Base-by-base conservation (phyloP, 2,797 vertebrate species). In the Clarias platycephalus region DNA sequence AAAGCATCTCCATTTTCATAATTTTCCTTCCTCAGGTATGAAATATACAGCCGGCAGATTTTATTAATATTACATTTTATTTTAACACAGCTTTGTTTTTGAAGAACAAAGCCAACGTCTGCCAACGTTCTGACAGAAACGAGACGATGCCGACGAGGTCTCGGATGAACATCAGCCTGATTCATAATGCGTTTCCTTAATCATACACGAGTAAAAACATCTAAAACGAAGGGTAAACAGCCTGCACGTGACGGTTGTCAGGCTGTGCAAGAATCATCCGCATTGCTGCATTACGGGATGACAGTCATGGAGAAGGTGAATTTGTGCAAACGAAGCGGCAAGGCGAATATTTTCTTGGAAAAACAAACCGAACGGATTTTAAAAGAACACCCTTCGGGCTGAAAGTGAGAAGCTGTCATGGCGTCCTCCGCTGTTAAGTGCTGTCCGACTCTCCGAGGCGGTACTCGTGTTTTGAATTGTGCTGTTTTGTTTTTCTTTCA, bases 41-140 rank as follows among this genome's bases (percentile, higher is more conserved):
- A 64, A 64, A 78, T 40, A 4, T 4, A 62, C 12, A 60, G 57
- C 75, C 18, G 34, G 57, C 72, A 55, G 49, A 18, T 18, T 74
- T 34, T 31, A 7, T 28, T 15, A n/a, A 68, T 31, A 49, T 49
- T 31, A 15, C 7, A 34, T 67, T 5, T 71, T 71, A 34, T 71
- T 13, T n/a, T 12, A 70, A n/a, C 24, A 89, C 89, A 85, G 74
- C 75, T 34, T 55, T 55, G n/a, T 55, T 55, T 60, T 24, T 79
- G 44, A 88, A 93, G 92, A 93, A 94, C 91, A 94, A 94, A 94
- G 88, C 82, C 83, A 82, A 88, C 86, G 90, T 90, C 89, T 93
- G 89, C 90, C 55, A 87, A 91, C 85, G 86, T 89, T 91, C 92
- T 90, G 90, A 84, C 83, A 90, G 83, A 91, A 89, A 90, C 88